Evolutionary conservation across 2,113 vertebrate species (phyloP).

Genomic region (Ptilorrhoa leucosticta): DNA sequence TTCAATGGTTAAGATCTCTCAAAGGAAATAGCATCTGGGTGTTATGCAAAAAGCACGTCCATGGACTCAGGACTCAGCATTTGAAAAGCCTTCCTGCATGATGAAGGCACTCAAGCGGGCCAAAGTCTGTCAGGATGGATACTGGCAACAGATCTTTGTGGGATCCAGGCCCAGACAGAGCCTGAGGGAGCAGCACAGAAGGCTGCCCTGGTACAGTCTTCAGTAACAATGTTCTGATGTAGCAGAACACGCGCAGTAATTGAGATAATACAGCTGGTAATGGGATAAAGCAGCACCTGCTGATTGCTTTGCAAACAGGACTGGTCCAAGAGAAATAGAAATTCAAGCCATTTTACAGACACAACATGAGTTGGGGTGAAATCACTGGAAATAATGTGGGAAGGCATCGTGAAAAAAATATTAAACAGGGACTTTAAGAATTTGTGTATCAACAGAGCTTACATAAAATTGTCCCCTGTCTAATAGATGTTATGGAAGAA

Average conservation of each 20-base stretch:
- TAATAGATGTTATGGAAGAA: not conserved
- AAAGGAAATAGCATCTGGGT: not conserved
- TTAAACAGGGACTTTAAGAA: not conserved
- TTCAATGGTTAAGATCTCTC: not conserved
- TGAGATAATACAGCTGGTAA: not conserved
- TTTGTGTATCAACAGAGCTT: not conserved
- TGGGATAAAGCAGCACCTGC: not conserved
- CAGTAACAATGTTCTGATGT: not conserved
- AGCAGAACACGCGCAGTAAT: not conserved
- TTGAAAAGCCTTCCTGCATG: not conserved
- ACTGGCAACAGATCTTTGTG: not conserved
- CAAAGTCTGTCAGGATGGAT: not conserved
- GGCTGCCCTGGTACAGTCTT: not conserved
- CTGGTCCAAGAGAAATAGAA: not conserved
- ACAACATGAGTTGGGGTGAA: not conserved
- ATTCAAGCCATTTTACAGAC: not conserved
- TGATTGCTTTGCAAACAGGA: not conserved
- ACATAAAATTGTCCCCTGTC: not conserved
- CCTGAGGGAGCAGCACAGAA: conserved; percentile 4
- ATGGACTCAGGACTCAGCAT: not conserved
- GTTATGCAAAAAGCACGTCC: not conserved
- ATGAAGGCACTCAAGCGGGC: not conserved
- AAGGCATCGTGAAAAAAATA: not conserved
- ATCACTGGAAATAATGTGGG: not conserved
- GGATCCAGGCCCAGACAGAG: not conserved